Conservation (phyloP, 2,797 vertebrate genomes). For the Xerus rutilus region DNA sequence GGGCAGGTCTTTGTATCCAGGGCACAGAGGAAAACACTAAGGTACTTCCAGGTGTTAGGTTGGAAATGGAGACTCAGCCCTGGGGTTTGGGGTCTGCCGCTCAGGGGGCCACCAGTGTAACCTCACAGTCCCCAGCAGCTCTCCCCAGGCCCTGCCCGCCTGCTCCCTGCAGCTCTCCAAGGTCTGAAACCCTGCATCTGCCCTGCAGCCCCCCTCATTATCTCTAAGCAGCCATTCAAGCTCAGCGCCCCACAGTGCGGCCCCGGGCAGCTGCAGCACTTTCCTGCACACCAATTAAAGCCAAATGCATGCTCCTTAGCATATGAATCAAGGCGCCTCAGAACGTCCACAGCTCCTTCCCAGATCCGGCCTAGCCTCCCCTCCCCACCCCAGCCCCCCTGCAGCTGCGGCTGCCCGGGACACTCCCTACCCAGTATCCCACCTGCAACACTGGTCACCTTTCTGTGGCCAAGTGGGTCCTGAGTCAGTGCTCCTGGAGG, state of each 20-base stretch:
- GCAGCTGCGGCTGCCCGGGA: not conserved
- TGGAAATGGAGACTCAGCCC: no score
- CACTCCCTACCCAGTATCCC: not conserved
- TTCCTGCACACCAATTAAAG: not conserved
- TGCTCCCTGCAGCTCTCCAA: not conserved
- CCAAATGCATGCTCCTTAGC: not conserved
- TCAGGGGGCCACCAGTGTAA: not conserved
- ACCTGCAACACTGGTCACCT: not conserved
- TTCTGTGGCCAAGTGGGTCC: rapidly evolving
- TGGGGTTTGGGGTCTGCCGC: not conserved
- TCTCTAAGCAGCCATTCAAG: constrained; percentile 11
- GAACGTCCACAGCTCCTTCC: not conserved
- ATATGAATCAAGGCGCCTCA: not conserved
- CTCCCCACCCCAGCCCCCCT: not conserved
- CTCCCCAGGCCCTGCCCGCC: not conserved
- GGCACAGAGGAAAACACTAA: rapidly evolving
- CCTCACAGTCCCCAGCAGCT: not conserved
- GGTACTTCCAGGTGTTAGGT: no score
- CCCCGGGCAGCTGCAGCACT: constrained; percentile 6
- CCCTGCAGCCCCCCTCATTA: not conserved
- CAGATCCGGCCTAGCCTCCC: not conserved
- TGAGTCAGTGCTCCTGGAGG: no score
- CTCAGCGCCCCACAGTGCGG: not conserved
- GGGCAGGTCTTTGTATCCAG: not conserved
- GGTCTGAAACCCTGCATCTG: no score